Base-by-base conservation (phyloP, 2,888 invertebrate genomes). In the Acleris sparsana region DNA sequence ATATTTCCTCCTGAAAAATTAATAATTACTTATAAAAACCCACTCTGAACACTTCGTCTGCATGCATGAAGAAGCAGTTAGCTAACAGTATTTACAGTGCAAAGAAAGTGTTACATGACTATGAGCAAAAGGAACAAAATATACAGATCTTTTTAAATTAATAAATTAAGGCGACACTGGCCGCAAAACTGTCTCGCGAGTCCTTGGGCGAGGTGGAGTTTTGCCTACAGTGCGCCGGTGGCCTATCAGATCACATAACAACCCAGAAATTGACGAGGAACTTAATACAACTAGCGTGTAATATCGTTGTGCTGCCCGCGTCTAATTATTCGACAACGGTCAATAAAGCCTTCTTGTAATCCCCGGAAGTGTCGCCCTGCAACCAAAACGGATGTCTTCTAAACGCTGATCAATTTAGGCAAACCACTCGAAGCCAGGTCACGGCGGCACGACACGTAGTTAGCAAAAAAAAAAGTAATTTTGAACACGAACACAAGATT, bases 361-460 rank as follows among this genome's bases (percentile, higher is more conserved):
- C 97, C 80, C 98, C 98, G 82, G 97, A 97, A 74, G 97, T 97
- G 93, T 98, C 98, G 82, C 95, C 97, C 97, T 97, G 95, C 84
- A 96, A 95, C 85, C 86, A 90, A 89, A 92, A 91, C 75, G 83
- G 80, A 75, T 73, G 80, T 78, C 80, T 81, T 84, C 87, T 87
- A 80, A 80, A 77, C 80, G 75, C 71, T 80, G 74, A 25, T 49
- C 67, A 58, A 46, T 62, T 67, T 65, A 67, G 60, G 58, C 57
- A 63, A 68, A 56, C 61, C 63, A 67, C 39, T 62, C 57, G 61
- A 66, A 66, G 66, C 66, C 17, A 53, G 46, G 49, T 57, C 53
- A 52, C 51, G 51, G 52, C 51, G 43, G 5, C 16, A 18, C 43
- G 71, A 72, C 76, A 25, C 53, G 43, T n/a, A 3, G 68, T 76